phyloP scores from a whole-genome alignment of 2,113 vertebrate species.

The Xiphophorus hellerii region DNA sequence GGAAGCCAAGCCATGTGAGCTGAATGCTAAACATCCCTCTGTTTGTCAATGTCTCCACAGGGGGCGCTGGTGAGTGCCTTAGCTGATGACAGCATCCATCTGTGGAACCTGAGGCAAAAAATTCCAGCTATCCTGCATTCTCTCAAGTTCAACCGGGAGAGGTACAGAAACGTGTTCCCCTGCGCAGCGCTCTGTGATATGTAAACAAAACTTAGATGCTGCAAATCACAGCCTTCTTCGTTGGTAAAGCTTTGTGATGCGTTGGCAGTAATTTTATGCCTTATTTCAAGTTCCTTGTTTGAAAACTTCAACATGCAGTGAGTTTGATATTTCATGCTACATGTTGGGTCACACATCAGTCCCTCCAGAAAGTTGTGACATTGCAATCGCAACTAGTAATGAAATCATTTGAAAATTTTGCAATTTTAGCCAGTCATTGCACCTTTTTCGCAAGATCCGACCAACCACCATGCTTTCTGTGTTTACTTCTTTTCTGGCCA shows the following conservation, averaged over 20 bases:
- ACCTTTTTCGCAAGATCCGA: too few relatives aligned
- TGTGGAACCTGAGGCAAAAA: conserved; percentile 99
- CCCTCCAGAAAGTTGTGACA: too few relatives aligned
- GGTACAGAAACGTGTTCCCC: conserved; percentile 77
- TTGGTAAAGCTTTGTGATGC: background rate
- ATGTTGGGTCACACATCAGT: too few relatives aligned
- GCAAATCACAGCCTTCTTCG: background rate
- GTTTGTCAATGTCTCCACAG: conserved; percentile 66
- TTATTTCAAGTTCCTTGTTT: background rate
- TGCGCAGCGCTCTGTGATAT: background rate
- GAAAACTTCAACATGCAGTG: background rate
- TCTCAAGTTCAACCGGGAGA: conserved; percentile 96
- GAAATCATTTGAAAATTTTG: too few relatives aligned
- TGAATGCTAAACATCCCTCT: background rate
- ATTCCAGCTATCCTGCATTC: conserved; percentile 96
- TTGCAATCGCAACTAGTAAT: too few relatives aligned
- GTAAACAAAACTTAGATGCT: background rate
- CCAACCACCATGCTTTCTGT: too few relatives aligned
- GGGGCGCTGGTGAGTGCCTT: conserved; percentile 99
- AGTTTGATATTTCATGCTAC: background rate
- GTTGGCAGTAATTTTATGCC: background rate
- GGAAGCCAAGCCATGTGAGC: background rate
- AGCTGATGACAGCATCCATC: conserved; percentile 96
- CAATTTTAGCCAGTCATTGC: too few relatives aligned
- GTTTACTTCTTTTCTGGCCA: too few relatives aligned